phyloP scores from a whole-genome alignment of 2,113 vertebrate species.

The Acrocephalus arundinaceus region DNA sequence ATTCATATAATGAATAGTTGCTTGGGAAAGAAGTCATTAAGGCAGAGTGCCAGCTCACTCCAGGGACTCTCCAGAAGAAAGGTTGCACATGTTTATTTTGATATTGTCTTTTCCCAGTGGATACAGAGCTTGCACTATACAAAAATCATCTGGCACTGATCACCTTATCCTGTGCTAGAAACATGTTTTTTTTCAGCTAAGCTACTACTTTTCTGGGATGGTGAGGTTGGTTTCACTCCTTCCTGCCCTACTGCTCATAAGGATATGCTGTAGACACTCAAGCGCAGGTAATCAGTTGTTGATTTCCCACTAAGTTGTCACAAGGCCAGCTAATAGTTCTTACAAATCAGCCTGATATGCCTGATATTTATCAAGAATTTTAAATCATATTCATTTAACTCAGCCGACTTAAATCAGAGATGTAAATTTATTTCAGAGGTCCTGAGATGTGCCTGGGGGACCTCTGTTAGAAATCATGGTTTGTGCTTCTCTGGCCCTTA shows the following conservation, averaged over 20 bases:
- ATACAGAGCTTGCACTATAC: background rate
- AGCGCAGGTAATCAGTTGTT: background rate
- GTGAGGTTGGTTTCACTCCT: background rate
- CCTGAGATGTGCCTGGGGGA: background rate
- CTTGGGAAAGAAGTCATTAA: background rate
- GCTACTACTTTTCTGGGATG: background rate
- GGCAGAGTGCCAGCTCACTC: background rate
- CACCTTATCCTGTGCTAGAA: background rate
- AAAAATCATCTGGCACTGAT: background rate
- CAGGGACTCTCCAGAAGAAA: slow-evolving; percentile 32
- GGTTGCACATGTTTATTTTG: slow-evolving; percentile 50
- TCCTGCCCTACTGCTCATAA: background rate
- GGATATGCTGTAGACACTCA: background rate
- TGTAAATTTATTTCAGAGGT: background rate
- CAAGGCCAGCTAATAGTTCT: background rate
- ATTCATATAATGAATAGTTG: slow-evolving; percentile 19
- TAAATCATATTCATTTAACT: background rate
- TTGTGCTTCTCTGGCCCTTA: background rate
- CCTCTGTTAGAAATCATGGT: background rate
- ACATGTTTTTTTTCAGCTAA: background rate
- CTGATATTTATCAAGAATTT: background rate
- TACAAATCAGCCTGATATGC: background rate
- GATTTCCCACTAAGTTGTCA: background rate
- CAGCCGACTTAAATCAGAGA: background rate
- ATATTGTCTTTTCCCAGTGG: background rate